phyloP scores from a whole-genome alignment of 2,113 vertebrate species.

The Bubo scandiacus region DNA sequence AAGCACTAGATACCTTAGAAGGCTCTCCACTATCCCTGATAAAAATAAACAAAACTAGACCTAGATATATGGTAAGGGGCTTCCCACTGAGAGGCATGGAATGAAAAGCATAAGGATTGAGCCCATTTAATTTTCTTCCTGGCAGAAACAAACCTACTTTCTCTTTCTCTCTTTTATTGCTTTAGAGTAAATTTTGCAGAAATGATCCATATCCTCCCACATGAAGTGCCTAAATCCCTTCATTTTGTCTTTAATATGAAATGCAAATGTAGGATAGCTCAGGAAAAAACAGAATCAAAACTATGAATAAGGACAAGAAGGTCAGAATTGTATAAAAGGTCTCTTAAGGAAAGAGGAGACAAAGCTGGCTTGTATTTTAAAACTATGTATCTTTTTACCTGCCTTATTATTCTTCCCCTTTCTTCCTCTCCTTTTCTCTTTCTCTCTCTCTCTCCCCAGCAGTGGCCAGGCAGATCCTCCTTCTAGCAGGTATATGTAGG shows the following conservation, averaged over 20 bases:
- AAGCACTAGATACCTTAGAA: neutral
- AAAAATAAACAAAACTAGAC: neutral
- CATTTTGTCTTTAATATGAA: neutral
- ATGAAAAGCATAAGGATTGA: neutral
- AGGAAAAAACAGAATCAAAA: neutral
- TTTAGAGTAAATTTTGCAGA: neutral
- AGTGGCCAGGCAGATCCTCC: neutral
- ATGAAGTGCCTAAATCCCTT: neutral
- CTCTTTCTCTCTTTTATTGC: neutral
- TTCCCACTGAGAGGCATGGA: neutral
- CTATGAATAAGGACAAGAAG: neutral
- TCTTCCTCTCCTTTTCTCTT: neutral
- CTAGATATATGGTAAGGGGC: neutral
- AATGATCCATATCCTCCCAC: neutral
- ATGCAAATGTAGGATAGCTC: neutral
- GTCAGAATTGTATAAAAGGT: neutral
- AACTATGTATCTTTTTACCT: neutral
- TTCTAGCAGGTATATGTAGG: neutral
- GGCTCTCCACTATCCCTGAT: neutral
- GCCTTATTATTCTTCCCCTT: neutral
- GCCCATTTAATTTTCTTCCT: neutral
- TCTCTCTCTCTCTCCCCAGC: neutral
- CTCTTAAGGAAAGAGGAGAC: neutral
- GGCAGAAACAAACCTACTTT: neutral
- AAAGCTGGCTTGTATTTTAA: neutral